These are phyloP conservation scores for Neodiprion virginianus DNA, from an alignment of 1,140 invertebrate genomes.

Conservation along the genomic window DNA sequence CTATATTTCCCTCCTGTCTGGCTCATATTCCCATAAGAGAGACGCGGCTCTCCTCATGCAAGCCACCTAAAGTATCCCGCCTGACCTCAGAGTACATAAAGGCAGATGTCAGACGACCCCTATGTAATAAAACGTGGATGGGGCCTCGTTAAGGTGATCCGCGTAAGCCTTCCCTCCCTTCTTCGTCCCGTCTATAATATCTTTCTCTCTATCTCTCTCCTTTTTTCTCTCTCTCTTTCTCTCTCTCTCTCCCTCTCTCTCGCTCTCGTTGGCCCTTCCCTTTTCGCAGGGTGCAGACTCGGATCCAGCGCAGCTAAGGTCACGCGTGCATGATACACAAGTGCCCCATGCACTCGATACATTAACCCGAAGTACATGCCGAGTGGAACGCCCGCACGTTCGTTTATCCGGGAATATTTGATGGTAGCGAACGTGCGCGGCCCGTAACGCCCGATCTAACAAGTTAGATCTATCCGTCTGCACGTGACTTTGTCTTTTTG, in stretches of 20 bases:
- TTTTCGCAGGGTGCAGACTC: background rate
- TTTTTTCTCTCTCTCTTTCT: background rate
- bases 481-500: background rate
- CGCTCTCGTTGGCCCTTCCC: background rate
- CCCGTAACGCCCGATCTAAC: background rate
- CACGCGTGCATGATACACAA: background rate
- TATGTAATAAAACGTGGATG: constrained; percentile 33
- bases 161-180: constrained; percentile 17
- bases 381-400: too few species aligned
- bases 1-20: background rate
- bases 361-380: too few species aligned
- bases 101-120: constrained; percentile 6
- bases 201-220: background rate
- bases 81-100: constrained; percentile 7
- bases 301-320: too few species aligned
- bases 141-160: constrained; percentile 45
- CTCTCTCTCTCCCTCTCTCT: background rate
- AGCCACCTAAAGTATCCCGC: background rate
- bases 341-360: too few species aligned
- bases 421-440: background rate
- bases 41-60: too few species aligned
- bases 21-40: constrained; percentile 2
- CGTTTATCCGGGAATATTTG: too few species aligned
- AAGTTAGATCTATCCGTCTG: background rate
- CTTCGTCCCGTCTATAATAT: background rate